Conservation (phyloP, 2,113 vertebrate species). For the Brachionichthys hirsutus region DNA sequence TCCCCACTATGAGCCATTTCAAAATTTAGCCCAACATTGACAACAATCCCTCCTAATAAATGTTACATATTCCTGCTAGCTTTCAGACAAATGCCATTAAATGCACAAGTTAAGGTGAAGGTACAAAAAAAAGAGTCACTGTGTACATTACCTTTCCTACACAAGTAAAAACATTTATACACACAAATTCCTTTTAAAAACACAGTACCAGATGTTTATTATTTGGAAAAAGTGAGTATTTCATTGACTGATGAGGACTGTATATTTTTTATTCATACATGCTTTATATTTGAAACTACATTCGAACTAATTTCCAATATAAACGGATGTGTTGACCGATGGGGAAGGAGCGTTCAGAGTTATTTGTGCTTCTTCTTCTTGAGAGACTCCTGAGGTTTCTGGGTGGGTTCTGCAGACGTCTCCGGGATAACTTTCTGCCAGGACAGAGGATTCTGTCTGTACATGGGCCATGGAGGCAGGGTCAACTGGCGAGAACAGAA, state of each 20-base stretch:
- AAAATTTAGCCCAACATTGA: too few species aligned
- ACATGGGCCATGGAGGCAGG: constrained; percentile 96
- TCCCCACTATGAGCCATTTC: too few species aligned
- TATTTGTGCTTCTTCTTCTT: constrained; percentile 96
- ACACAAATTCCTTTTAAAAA: constrained; percentile 9
- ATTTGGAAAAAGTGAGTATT: constrained; percentile 4
- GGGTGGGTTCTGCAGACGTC: constrained; percentile 73
- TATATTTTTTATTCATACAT: constrained; percentile 12
- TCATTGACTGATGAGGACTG: constrained; percentile 29
- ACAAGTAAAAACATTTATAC: too few species aligned
- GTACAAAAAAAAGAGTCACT: too few species aligned
- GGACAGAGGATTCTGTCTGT: constrained; percentile 86
- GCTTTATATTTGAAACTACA: constrained; percentile 11
- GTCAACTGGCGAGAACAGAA: constrained; percentile 80
- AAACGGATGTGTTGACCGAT: constrained; percentile 36
- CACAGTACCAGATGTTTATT: constrained; percentile 38
- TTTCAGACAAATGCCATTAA: too few species aligned
- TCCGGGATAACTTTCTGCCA: constrained; percentile 90
- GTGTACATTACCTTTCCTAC: too few species aligned
- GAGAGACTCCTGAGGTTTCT: constrained; percentile 85
- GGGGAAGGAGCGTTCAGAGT: constrained; percentile 5
- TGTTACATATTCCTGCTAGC: too few species aligned
- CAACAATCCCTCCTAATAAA: too few species aligned
- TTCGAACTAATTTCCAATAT: constrained; percentile 17
- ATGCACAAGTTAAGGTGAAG: too few species aligned